A percentile compares a stretch with the other conserved stretches of the same genome.
Conservation (phyloP, 2,797 vertebrate species). For the Chaetophractus vellerosus region DNA sequence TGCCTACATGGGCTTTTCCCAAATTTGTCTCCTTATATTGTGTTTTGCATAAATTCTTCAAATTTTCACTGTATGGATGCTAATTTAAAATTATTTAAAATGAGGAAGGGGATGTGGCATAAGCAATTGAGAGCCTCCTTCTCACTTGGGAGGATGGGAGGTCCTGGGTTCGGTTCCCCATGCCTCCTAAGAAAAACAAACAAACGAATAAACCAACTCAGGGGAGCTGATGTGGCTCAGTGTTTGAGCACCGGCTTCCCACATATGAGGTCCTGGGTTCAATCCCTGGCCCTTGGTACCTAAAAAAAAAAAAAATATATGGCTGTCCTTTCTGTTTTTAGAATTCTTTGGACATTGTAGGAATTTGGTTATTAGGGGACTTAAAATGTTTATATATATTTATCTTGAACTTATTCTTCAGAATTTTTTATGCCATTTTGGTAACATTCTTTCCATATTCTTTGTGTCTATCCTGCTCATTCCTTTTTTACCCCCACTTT, state of each 20-base stretch:
- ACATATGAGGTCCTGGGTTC: no score
- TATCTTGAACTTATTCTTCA: neutral
- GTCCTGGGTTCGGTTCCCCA: no score
- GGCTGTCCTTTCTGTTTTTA: constrained; percentile 1
- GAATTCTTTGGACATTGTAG: constrained; percentile 2
- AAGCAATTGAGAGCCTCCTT: no score
- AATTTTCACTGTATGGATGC: neutral
- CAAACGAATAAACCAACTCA: no score
- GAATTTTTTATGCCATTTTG: constrained; percentile 10
- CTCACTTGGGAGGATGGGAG: no score
- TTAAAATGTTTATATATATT: neutral
- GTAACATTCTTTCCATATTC: neutral
- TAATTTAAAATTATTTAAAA: constrained; percentile 49
- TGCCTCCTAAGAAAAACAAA: no score
- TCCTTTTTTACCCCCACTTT: neutral
- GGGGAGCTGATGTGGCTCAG: no score
- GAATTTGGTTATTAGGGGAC: neutral
- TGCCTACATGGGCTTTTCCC: neutral
- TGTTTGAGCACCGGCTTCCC: no score
- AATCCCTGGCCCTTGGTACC: no score
- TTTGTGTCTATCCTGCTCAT: neutral
- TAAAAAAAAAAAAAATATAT: neutral
- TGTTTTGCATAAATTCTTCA: neutral
- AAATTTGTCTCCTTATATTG: neutral
- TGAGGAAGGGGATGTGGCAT: neutral